Evolutionary conservation across 2,797 vertebrate species (phyloP).

Genomic region (Melanotaenia pygmaea): DNA sequence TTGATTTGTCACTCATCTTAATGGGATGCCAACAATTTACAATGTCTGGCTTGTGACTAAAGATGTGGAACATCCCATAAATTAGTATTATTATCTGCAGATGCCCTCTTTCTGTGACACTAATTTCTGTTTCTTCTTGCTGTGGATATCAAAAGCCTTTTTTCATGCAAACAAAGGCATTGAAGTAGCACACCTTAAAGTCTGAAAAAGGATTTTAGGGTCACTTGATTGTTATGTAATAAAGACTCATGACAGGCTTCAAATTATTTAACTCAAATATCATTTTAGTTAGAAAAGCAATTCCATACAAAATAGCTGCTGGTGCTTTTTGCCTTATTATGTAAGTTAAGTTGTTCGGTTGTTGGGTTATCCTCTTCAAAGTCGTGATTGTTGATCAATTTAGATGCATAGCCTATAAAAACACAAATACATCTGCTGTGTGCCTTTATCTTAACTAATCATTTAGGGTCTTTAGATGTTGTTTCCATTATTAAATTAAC

Average conservation of each 20-base stretch:
- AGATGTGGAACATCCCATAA: background rate
- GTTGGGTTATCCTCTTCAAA: background rate
- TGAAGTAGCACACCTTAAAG: slow-evolving; percentile 9
- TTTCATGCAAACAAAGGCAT: slow-evolving; percentile 28
- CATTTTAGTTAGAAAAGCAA: slow-evolving; percentile 36
- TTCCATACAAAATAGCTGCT: background rate
- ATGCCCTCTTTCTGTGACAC: slow-evolving; percentile 2
- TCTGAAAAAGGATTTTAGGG: slow-evolving; percentile 43
- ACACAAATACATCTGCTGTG: background rate
- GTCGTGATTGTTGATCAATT: background rate
- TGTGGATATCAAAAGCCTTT: slow-evolving; percentile 18
- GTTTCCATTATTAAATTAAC: no score
- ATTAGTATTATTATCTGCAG: slow-evolving; percentile 18
- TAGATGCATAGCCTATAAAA: background rate
- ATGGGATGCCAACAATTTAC: slow-evolving; percentile 26
- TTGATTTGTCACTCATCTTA: slow-evolving; percentile 34
- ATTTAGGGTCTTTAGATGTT: no score
- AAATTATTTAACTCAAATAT: background rate
- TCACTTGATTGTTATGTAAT: slow-evolving; percentile 20
- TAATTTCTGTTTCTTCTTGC: slow-evolving; percentile 27
- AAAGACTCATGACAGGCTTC: slow-evolving; percentile 22
- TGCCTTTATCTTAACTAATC: no score
- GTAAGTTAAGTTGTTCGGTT: background rate
- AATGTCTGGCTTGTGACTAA: slow-evolving; percentile 6
- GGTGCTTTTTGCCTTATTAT: background rate